These are phyloP conservation scores for Mola mola DNA, from an alignment of 2,113 vertebrate genomes.

Conservation along the genomic window DNA sequence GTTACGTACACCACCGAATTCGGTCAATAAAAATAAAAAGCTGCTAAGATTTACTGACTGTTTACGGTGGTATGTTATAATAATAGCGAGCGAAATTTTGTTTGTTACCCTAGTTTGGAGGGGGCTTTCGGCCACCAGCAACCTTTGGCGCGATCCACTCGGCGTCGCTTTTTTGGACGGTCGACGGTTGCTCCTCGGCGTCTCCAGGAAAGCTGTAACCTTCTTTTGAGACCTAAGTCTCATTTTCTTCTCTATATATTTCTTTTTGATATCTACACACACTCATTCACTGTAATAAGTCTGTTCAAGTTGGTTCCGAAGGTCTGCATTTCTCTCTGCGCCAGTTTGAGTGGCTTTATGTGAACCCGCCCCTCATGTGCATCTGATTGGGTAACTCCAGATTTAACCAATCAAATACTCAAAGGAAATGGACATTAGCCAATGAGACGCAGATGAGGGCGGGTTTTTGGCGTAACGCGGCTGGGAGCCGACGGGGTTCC, in stretches of 20 bases:
- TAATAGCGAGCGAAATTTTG: too few relatives aligned
- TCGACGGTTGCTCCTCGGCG: conserved; percentile 29
- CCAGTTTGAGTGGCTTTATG: not conserved
- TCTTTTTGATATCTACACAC: not conserved
- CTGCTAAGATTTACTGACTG: too few relatives aligned
- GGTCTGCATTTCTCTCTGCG: not conserved
- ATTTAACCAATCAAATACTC: not conserved
- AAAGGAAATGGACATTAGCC: not conserved
- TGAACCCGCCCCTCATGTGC: not conserved
- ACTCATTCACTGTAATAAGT: fast-evolving
- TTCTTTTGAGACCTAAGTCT: conserved; percentile 67
- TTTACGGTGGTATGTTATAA: too few relatives aligned
- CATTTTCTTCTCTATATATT: conserved; percentile 31
- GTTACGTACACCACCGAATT: too few relatives aligned
- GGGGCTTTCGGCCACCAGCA: conserved; percentile 15
- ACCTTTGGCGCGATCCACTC: conserved; percentile 13
- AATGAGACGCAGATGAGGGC: not conserved
- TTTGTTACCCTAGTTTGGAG: conserved; percentile 36
- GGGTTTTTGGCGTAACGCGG: not conserved
- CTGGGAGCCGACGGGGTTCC: not conserved
- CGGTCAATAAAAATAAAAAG: too few relatives aligned
- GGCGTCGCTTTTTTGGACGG: conserved; percentile 24
- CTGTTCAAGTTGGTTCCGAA: not conserved
- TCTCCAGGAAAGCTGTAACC: not conserved
- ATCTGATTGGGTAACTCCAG: not conserved